A percentile compares a stretch with the other conserved stretches of the same genome.
phyloP scores from a whole-genome alignment of 2,113 vertebrate species.

The Nipponia nippon region DNA sequence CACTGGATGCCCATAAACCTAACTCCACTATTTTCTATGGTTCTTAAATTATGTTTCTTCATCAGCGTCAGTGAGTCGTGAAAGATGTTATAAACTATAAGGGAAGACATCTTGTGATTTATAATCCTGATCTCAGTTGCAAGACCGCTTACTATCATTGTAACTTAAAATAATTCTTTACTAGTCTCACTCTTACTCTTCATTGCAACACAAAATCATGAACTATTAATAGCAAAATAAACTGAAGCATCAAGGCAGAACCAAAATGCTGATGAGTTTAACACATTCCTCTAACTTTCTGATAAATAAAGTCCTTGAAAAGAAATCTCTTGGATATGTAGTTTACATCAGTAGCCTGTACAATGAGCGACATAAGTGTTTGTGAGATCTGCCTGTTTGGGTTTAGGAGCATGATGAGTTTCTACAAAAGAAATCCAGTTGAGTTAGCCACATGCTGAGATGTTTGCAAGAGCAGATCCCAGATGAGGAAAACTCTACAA shows the following conservation, averaged over 20 bases:
- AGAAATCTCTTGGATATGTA: background rate
- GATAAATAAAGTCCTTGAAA: background rate
- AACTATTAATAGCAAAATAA: background rate
- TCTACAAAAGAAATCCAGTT: background rate
- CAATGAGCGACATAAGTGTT: background rate
- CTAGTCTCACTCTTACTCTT: background rate
- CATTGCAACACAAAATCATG: background rate
- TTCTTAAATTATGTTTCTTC: constrained; percentile 33
- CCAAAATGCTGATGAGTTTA: background rate
- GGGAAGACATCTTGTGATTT: constrained; percentile 7
- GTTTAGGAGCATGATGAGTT: background rate
- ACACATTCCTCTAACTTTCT: background rate
- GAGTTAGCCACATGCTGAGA: background rate
- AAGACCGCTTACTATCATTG: background rate
- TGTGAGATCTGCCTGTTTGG: background rate
- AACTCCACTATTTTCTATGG: background rate
- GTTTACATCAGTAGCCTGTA: background rate
- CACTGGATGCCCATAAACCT: background rate
- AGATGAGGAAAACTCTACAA: background rate
- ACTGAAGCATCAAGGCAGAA: background rate
- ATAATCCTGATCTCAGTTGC: background rate
- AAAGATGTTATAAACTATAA: background rate
- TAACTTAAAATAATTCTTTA: background rate
- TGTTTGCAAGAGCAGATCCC: background rate
- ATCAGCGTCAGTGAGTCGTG: background rate